Base-by-base conservation (phyloP, 2,113 vertebrate species). In the Silurus asotus region DNA sequence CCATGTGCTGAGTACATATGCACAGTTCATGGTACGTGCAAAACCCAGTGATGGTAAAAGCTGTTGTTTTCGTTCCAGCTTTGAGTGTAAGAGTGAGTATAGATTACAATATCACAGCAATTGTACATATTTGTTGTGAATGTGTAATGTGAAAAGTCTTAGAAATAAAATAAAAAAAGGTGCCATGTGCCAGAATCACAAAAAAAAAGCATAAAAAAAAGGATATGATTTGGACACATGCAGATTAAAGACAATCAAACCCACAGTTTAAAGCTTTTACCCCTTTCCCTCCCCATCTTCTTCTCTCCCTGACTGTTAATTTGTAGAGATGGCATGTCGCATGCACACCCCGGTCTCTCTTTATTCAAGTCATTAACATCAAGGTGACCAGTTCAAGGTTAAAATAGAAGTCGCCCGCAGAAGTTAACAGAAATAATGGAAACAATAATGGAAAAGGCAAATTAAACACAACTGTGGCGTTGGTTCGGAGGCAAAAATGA, bases 161-260 rank as follows among this genome's bases (percentile, higher is more conserved):
- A 3, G 10, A 53, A 4, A 37, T 37, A 37, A 37, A 37, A 37
- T 37, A 37, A 37, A 37, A 37, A 37, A 37, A 37, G 37, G 37
- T 37, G 37, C 37, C 37, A 37, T 37, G 37, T 37, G 37, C 37
- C 37, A 37, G 37, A 37, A 37, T 37, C 37, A 37, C 37, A 37
- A 37, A 37, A 37, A 37, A 37, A 37, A 93, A 55, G 86, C 91
- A 94, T 95, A 94, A 95, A 94, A 94, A 94, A 93, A 86, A 90
- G 86, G 89, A 84, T 9, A 65, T 85, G 89, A 84, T 9, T 20
- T 85, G 86, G 72, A 90, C 93, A 92, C 61, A 89, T 83, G 67
- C 91, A 93, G 94, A 95, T 96, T 92, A 91, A 90, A 95, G 93
- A 94, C 94, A 95, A 94, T 92, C 81, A 92, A 94, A 96, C 93